Evolutionary conservation across 2,888 invertebrate species (phyloP).

Genomic region (Bimastos eiseni): DNA sequence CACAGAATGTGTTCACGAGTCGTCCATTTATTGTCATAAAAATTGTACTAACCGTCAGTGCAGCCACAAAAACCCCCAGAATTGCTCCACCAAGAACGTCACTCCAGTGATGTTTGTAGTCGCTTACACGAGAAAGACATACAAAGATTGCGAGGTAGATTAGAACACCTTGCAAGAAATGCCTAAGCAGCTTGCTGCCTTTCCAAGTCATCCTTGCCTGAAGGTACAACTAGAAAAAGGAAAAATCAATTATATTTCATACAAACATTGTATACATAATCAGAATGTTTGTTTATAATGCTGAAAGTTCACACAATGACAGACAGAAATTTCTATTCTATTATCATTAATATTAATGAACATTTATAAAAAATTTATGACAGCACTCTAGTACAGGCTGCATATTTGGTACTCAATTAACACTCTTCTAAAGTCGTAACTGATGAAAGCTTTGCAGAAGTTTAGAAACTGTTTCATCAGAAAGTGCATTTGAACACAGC

Average conservation of each 20-base stretch:
- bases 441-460: no score
- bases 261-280: neutral
- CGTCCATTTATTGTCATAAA: neutral
- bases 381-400: no score
- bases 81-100: constrained; percentile 82
- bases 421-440: no score
- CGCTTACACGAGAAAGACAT: constrained; percentile 81
- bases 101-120: constrained; percentile 98
- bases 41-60: constrained; percentile 51
- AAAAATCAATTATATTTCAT: neutral
- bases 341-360: no score
- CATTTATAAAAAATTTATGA: no score
- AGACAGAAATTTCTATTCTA: no score
- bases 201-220: constrained; percentile 81
- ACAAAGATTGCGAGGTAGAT: constrained; percentile 71
- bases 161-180: constrained; percentile 69
- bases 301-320: no score
- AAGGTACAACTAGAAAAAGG: constrained; percentile 73
- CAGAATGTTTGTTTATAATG: neutral
- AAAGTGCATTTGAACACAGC: no score
- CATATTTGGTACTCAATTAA: no score
- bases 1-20: neutral
- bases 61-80: constrained; percentile 63
- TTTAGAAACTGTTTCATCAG: no score
- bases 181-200: constrained; percentile 78